Conservation (phyloP, 2,888 invertebrate species). For the Epicampocera succincta region DNA sequence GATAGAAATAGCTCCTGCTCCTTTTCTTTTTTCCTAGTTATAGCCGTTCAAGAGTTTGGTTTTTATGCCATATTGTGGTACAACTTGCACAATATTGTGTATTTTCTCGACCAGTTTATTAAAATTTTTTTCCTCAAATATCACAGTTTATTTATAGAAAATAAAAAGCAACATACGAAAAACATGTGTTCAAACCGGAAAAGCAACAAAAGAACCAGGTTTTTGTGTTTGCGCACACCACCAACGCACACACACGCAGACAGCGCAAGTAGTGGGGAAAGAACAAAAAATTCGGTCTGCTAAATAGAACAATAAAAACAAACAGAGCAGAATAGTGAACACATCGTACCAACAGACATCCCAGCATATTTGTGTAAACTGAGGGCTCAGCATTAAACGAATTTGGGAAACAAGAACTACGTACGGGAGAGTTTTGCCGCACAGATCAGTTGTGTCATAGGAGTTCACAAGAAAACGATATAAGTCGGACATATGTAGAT, state of each 20-base stretch:
- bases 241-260: background rate
- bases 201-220: slow-evolving; percentile 27
- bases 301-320: slow-evolving; percentile 54
- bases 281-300: slow-evolving; percentile 2
- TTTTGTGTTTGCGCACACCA: slow-evolving; percentile 45
- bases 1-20: background rate
- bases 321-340: slow-evolving; percentile 28
- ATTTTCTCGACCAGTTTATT: slow-evolving; percentile 12
- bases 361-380: background rate
- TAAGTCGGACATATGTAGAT: too few relatives aligned
- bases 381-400: too few relatives aligned
- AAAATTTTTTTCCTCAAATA: background rate
- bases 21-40: background rate
- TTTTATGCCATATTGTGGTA: background rate
- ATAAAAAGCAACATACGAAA: slow-evolving; percentile 16
- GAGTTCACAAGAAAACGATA: too few relatives aligned
- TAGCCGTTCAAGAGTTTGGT: slow-evolving; percentile 6
- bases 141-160: slow-evolving; percentile 47
- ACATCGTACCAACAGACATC: background rate
- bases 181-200: background rate
- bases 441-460: too few relatives aligned
- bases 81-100: slow-evolving; percentile 4
- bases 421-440: too few relatives aligned
- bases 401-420: too few relatives aligned
- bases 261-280: background rate